Base-by-base conservation (phyloP, 2,888 invertebrate genomes). In the Campoplex nolae region DNA sequence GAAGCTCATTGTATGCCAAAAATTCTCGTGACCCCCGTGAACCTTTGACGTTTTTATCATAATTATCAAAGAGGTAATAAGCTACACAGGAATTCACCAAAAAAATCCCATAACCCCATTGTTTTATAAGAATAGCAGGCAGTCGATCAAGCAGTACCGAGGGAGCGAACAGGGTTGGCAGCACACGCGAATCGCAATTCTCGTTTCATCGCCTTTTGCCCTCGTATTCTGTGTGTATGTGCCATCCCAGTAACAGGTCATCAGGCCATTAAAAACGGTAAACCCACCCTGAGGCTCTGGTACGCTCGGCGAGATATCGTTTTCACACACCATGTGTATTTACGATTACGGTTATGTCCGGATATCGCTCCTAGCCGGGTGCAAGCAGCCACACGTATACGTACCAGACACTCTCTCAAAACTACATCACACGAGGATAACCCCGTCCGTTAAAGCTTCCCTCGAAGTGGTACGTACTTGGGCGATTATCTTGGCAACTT, bases 241-340 rank as follows among this genome's bases (percentile, higher is more conserved):
- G 88, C 78, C 89, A 90, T 87, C 88, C 84, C 58, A 87, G 86
- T 88, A 88, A 87, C 88, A 88, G 85, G 90, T 88, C 88, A 89
- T 88, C 88, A 87, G 83, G 58, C 88, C 87, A 88, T 90, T 89
- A 89, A 89, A 89, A 89, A 89, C 87, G 85, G 88, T 88, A 88
- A 89, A 88, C 78, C 88, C 77, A 68, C 86, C 83, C 86, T 75
- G 76, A 78, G 82, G 86, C 62, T 80, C 73, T 83, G 67, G 48
- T 58, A 71, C 83, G 32, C 80, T 70, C 70, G 58, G 65, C 35
- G 68, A 67, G 75, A 88, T 89, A 90, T 90, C 89, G 90, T 89
- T 91, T 83, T 91, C 90, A 90, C 91, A 91, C 89, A 88, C 89
- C 89, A 90, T 89, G 90, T 90, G 88, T 91, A 89, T 91, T 91